Percentiles rank a stretch among this genome's conserved stretches.
Evolutionary conservation across 2,113 vertebrate genomes (phyloP).

Genomic region (Cercocebus atys): DNA sequence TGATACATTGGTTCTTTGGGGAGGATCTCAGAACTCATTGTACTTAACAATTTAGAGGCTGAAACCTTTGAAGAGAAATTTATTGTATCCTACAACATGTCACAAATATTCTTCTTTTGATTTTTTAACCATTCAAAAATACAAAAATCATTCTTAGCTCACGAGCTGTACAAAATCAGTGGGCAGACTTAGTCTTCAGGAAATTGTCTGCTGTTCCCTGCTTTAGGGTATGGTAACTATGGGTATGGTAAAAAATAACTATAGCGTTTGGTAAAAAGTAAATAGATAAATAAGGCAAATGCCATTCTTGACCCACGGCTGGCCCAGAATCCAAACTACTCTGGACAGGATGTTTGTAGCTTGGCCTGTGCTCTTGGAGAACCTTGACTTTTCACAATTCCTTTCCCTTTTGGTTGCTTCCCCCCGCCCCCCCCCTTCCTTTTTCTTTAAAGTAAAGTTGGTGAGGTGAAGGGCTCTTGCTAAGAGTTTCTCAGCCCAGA

Average conservation of each 20-base stretch:
- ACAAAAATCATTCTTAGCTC: neutral
- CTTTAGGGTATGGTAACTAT: neutral
- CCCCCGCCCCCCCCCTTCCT: neutral
- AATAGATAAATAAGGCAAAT: neutral
- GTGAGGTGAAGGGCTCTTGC: neutral
- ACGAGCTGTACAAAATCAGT: neutral
- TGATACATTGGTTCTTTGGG: no score
- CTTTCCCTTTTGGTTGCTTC: neutral
- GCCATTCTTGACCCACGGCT: neutral
- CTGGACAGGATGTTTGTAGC: neutral
- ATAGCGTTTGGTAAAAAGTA: neutral
- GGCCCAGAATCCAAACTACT: neutral
- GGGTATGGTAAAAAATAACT: no score
- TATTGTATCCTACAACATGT: neutral
- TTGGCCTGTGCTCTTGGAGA: neutral
- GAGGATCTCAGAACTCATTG: no score
- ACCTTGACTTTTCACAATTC: neutral
- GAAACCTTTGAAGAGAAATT: no score
- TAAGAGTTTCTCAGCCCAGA: neutral
- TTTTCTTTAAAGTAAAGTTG: neutral
- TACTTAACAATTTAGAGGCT: no score
- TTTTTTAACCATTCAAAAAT: conserved; percentile 32
- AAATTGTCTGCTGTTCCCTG: neutral
- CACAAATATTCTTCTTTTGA: conserved; percentile 17
- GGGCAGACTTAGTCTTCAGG: neutral